Conservation (phyloP, 2,113 vertebrate genomes). For the Poicephalus gulielmi region DNA sequence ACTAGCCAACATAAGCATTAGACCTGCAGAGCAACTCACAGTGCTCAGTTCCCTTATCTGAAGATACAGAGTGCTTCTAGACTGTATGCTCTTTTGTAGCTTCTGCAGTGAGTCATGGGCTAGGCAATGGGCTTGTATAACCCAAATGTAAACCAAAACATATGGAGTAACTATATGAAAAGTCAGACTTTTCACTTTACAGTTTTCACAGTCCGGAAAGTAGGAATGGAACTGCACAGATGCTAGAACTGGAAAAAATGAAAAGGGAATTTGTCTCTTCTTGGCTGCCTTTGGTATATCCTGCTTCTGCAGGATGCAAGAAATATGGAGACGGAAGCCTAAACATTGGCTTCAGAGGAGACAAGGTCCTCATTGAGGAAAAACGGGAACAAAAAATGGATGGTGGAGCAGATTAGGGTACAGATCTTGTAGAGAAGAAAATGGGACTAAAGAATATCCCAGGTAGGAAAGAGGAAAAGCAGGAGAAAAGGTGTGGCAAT, state of each 20-base stretch:
- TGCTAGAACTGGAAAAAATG: neutral
- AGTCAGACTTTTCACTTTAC: neutral
- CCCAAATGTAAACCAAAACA: neutral
- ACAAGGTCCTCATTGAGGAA: accelerated
- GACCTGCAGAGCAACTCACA: neutral
- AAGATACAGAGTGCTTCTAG: neutral
- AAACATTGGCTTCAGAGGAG: neutral
- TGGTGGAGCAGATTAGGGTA: neutral
- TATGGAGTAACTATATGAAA: neutral
- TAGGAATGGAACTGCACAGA: neutral
- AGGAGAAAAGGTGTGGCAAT: neutral
- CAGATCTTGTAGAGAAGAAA: neutral
- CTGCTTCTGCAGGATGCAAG: neutral
- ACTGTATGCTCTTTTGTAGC: neutral
- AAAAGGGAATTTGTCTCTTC: neutral
- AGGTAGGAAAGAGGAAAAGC: neutral
- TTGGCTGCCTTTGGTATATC: neutral
- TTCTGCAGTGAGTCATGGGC: neutral
- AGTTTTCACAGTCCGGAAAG: neutral
- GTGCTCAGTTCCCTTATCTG: neutral
- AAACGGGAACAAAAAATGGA: neutral
- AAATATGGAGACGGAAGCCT: neutral
- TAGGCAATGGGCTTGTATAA: neutral
- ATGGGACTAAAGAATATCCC: neutral
- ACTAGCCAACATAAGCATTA: neutral